Percentiles rank a stretch among this genome's conserved stretches.
phyloP scores from a whole-genome alignment of 2,113 vertebrate genomes.

The Cyrtonyx montezumae region DNA sequence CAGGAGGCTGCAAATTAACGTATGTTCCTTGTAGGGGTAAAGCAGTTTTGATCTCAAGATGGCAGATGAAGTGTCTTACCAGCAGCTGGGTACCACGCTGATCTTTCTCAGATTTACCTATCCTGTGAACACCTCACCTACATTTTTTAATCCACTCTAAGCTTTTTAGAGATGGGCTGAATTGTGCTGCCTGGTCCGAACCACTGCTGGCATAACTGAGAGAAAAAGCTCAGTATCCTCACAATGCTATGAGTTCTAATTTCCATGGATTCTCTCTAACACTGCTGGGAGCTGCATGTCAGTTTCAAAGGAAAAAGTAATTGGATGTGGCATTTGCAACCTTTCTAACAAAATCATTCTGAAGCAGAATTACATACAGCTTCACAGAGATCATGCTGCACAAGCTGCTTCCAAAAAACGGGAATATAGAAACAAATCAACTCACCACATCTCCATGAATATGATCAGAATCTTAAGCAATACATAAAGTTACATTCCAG shows the following conservation, averaged over 20 bases:
- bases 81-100: neutral
- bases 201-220: neutral
- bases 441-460: neutral
- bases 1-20: neutral
- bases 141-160: neutral
- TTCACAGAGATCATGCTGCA: neutral
- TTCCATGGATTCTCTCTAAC: neutral
- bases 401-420: neutral
- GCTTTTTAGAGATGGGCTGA: neutral
- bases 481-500: neutral
- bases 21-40: neutral
- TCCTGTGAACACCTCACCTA: fast-evolving
- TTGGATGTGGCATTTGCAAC: neutral
- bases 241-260: neutral
- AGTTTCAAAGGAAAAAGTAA: neutral
- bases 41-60: neutral
- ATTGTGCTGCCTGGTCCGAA: neutral
- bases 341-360: neutral
- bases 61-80: neutral
- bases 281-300: neutral
- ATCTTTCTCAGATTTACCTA: neutral
- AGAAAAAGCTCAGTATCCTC: neutral
- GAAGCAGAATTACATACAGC: neutral
- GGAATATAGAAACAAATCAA: neutral
- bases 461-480: neutral